These are phyloP conservation scores for Tamias sibiricus DNA, from an alignment of 2,113 vertebrate genomes.

Conservation along the genomic window DNA sequence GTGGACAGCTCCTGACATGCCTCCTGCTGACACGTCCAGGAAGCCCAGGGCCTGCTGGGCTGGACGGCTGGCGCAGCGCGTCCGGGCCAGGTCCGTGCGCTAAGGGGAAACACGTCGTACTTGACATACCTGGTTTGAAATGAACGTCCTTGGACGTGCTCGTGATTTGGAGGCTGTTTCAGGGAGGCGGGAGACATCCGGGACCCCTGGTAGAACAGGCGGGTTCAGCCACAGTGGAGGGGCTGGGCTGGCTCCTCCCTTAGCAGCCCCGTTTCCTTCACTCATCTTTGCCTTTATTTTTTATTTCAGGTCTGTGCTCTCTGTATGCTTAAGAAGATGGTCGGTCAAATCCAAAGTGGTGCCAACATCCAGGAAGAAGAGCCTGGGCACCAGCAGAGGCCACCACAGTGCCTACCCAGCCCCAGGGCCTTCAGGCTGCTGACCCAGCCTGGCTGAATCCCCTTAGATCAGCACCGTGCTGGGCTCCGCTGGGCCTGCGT, in stretches of 20 bases:
- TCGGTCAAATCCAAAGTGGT: background rate
- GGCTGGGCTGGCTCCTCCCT: accelerated
- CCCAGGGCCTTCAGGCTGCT: accelerated
- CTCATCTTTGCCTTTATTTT: background rate
- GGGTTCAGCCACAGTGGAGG: accelerated
- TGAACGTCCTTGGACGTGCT: background rate
- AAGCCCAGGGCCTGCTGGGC: background rate
- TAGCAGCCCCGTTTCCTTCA: background rate
- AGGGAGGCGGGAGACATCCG: too few species aligned
- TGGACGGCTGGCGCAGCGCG: background rate
- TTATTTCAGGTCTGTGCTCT: background rate
- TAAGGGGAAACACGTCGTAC: background rate
- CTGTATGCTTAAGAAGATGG: background rate
- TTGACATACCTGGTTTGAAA: background rate
- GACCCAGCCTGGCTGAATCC: background rate
- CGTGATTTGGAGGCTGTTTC: background rate
- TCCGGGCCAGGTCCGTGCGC: accelerated
- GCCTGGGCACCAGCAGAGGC: background rate
- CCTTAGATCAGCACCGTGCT: background rate
- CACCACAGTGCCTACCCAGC: background rate
- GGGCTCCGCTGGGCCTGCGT: background rate
- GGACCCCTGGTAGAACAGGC: accelerated
- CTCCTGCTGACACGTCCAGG: too few species aligned
- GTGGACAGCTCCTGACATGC: too few species aligned
- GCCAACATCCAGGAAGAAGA: accelerated